Evolutionary conservation across 2,888 invertebrate genomes (phyloP).

Genomic region (Ophioninae sp.): DNA sequence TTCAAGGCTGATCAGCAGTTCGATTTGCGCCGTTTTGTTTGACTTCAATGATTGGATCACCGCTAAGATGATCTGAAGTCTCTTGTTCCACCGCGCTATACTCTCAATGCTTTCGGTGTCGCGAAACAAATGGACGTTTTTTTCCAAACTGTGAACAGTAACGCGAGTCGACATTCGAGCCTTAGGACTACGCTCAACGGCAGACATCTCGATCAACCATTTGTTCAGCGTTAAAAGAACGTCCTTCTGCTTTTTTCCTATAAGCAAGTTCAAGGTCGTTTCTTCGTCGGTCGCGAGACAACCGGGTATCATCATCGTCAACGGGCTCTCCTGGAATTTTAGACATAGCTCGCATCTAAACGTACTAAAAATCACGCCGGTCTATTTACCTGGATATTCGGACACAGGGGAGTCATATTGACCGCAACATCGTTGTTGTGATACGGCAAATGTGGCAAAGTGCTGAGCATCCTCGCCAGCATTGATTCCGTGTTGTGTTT

Average conservation of each 20-base stretch:
- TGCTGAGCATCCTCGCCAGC: constrained; percentile 84
- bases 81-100: constrained; percentile 72
- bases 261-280: constrained; percentile 71
- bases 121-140: constrained; percentile 74
- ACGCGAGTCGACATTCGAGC: constrained; percentile 74
- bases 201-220: constrained; percentile 73
- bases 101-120: constrained; percentile 69
- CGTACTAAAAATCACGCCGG: neutral
- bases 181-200: constrained; percentile 71
- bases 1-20: constrained; percentile 84
- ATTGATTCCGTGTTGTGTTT: constrained; percentile 85
- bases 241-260: constrained; percentile 76
- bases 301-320: constrained; percentile 73
- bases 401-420: constrained; percentile 85
- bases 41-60: constrained; percentile 85
- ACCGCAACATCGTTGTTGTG: constrained; percentile 86
- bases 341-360: neutral
- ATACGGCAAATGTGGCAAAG: constrained; percentile 85
- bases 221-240: constrained; percentile 73
- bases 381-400: constrained; percentile 68
- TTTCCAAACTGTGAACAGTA: constrained; percentile 79
- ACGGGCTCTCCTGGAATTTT: constrained; percentile 69
- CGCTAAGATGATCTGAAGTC: constrained; percentile 80
- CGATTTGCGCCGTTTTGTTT: constrained; percentile 82
- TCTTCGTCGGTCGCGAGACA: constrained; percentile 76